phyloP scores from a whole-genome alignment of 2,888 invertebrate genomes.

The Andrena hattorfiana region DNA sequence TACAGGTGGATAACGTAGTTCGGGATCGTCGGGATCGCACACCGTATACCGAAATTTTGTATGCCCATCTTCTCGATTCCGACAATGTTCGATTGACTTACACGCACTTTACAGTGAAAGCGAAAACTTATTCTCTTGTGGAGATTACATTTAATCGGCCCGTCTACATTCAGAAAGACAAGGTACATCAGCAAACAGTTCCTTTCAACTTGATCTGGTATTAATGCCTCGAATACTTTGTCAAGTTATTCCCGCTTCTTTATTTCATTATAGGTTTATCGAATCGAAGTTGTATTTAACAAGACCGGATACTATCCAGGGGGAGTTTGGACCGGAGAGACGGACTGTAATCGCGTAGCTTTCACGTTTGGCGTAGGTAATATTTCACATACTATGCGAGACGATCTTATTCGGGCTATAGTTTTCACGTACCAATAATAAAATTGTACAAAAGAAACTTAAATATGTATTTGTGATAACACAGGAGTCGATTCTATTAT shows the following conservation, averaged over 20 bases:
- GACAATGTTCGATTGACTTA: slow-evolving; percentile 93
- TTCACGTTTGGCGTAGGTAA: slow-evolving; percentile 92
- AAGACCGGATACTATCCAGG: slow-evolving; percentile 93
- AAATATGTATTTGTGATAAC: slow-evolving; percentile 57
- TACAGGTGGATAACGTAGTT: slow-evolving; percentile 55
- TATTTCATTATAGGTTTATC: slow-evolving; percentile 88
- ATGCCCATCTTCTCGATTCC: slow-evolving; percentile 92
- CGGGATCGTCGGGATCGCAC: slow-evolving; percentile 56
- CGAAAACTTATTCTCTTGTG: slow-evolving; percentile 90
- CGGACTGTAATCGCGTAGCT: slow-evolving; percentile 89
- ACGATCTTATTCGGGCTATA: slow-evolving; percentile 92
- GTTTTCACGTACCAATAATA: slow-evolving; percentile 87
- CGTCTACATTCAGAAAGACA: slow-evolving; percentile 91
- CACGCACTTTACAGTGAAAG: slow-evolving; percentile 92
- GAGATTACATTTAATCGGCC: slow-evolving; percentile 93
- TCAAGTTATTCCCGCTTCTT: slow-evolving; percentile 12
- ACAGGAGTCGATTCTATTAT: slow-evolving; percentile 42
- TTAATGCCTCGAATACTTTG: not conserved
- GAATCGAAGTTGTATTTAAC: slow-evolving; percentile 93
- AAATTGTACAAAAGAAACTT: slow-evolving; percentile 27
- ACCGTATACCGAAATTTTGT: slow-evolving; percentile 91
- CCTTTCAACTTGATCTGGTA: not conserved
- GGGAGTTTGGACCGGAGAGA: slow-evolving; percentile 90
- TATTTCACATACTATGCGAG: slow-evolving; percentile 90
- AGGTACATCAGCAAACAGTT: slow-evolving; percentile 85